Evolutionary conservation across 2,797 vertebrate species (phyloP), one percentile per base, ranked within the genome.

Genomic region (Caiman crocodilus): DNA sequence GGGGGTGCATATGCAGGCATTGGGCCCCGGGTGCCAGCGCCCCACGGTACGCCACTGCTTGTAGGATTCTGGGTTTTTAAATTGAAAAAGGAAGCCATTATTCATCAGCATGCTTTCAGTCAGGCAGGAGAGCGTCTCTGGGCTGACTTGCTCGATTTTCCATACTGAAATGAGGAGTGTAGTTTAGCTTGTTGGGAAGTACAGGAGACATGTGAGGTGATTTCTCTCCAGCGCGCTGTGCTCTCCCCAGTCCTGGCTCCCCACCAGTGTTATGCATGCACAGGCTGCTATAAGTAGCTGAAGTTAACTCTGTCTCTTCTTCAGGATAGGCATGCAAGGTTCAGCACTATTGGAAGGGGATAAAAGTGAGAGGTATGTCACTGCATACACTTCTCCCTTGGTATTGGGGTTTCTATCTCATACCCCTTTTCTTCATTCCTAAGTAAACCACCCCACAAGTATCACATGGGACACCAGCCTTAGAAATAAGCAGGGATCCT

Each of bases 201-300:
- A 3, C 30, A 14, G 28, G 9, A 58, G 28, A 65, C 74, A 60
- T 3, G 5, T 0, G 1, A 59, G 17, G 26, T 25, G 61, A 30
- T 35, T 85, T 42, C 61, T 79, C 25, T 32, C 65, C 0, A 0
- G 14, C 14, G 6, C 4, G 9, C 56, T 35, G 26, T 30, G 14
- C 4, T 58, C 67, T 55, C 10, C 30, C 78, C n/a, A 23, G 14
- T 7, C 69, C 14, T 23, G 7, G 69, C 69, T 73, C 14, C 23
- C 35, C 21, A 26, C 13, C 35, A 42, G 18, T 32, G 25, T 12
- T 25, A 42, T 50, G 35, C 20, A 35, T 7, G 25, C 4, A 42
- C 35, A 50, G 15, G 69, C 4, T 42, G 21, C 42, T 32, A 20
- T 11, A 9, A 3, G 7, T 3, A 8, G 21, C 13, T 20, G 23